Evolutionary conservation across 1,140 invertebrate genomes (phyloP).

Genomic region (Heterodera schachtii): DNA sequence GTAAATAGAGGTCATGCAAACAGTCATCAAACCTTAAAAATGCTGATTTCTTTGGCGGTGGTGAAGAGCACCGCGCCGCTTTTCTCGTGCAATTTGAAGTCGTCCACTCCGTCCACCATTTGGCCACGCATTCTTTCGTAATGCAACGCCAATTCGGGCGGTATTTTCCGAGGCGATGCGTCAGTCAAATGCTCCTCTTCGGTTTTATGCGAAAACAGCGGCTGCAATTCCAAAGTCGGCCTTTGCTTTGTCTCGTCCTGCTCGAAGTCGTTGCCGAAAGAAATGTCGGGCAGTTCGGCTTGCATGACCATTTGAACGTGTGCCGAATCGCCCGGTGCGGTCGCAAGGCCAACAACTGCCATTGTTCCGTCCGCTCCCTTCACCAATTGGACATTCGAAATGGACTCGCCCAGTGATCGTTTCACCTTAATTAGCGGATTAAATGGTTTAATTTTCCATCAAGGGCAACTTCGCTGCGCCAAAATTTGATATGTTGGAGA

Average conservation of each 20-base stretch:
- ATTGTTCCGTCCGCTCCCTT: constrained; percentile 14
- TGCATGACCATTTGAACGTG: constrained; percentile 40
- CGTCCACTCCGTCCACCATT: constrained; percentile 33
- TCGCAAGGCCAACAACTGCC: constrained; percentile 41
- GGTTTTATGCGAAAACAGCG: constrained; percentile 27
- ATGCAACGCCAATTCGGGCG: constrained; percentile 42
- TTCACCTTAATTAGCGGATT: constrained; percentile 33
- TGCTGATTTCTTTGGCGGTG: constrained; percentile 24
- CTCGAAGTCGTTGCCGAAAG: background rate
- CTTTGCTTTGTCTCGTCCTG: constrained; percentile 15
- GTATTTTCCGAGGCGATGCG: constrained; percentile 14
- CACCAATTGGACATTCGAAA: constrained; percentile 42
- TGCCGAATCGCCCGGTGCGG: constrained; percentile 32
- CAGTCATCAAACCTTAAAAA: constrained; percentile 17
- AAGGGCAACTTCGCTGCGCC: constrained; percentile 25
- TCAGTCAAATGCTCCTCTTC: background rate
- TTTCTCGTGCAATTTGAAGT: constrained; percentile 24
- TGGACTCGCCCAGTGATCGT: constrained; percentile 43
- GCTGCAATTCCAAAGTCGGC: constrained; percentile 41
- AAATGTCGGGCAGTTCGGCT: constrained; percentile 23
- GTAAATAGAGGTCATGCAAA: background rate
- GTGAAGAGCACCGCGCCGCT: constrained; percentile 22
- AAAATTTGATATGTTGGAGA: constrained; percentile 38
- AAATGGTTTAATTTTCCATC: background rate
- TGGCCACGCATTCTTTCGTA: constrained; percentile 51